Percentiles rank a stretch among this genome's conserved stretches.
Conservation (phyloP, 2,888 invertebrate genomes). For the Coleophora deauratella region DNA sequence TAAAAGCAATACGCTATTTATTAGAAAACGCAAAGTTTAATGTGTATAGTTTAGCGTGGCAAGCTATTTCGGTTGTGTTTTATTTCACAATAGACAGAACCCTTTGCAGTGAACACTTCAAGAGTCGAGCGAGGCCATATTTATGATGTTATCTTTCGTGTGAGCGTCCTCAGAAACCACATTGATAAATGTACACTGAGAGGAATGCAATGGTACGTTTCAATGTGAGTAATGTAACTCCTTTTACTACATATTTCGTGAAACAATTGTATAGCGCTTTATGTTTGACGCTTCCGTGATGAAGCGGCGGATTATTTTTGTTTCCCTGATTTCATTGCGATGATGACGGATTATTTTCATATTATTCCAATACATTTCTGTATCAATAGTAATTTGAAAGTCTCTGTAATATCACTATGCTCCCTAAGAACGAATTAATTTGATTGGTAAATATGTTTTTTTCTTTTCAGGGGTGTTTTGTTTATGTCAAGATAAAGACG, state of each 20-base stretch:
- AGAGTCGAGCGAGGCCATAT: constrained; percentile 77
- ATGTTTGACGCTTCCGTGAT: constrained; percentile 61
- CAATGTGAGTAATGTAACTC: constrained; percentile 25
- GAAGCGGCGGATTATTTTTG: constrained; percentile 61
- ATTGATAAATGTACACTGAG: constrained; percentile 58
- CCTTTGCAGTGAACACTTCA: constrained; percentile 69
- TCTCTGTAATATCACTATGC: background rate
- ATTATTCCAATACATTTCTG: background rate
- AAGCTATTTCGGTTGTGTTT: constrained; percentile 47
- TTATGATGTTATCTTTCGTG: constrained; percentile 76
- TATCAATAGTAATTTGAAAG: constrained; percentile 1
- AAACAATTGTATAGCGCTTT: constrained; percentile 46
- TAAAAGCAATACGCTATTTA: constrained; percentile 31
- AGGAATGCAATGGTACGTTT: constrained; percentile 65
- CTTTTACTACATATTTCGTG: constrained; percentile 21
- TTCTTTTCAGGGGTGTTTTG: constrained; percentile 60
- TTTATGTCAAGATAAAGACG: constrained; percentile 37
- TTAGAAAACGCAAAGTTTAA: constrained; percentile 39
- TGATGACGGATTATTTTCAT: constrained; percentile 8
- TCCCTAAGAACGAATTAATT: background rate
- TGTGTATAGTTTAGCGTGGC: constrained; percentile 46
- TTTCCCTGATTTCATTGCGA: constrained; percentile 21
- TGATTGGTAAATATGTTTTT: constrained; percentile 28
- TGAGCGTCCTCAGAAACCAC: constrained; percentile 68
- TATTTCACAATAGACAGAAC: constrained; percentile 71